Conservation (phyloP, 1,140 invertebrate species). For the Bombus vancouverensis region DNA sequence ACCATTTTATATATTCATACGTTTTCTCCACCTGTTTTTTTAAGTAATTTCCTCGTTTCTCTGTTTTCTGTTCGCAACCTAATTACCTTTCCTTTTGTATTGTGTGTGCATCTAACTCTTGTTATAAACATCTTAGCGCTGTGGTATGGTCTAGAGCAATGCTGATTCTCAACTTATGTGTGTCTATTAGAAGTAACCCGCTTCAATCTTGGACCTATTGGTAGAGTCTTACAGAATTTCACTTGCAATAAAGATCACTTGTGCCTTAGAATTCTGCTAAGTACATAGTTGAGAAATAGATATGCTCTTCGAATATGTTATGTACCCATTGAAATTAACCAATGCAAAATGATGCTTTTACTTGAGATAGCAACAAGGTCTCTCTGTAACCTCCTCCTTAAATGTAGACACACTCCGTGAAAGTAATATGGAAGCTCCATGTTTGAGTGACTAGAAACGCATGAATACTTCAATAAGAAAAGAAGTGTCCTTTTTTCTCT, state of each 20-base stretch:
- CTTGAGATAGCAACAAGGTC: background rate
- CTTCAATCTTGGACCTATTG: background rate
- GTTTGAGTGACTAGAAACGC: constrained; percentile 29
- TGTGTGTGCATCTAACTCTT: constrained; percentile 42
- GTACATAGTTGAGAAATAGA: background rate
- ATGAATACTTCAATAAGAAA: background rate
- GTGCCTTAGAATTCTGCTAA: background rate
- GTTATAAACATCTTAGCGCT: constrained; percentile 37
- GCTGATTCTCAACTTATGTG: constrained; percentile 1
- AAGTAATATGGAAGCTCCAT: constrained; percentile 1
- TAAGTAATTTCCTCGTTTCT: constrained; percentile 30
- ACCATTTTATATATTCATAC: constrained; percentile 17
- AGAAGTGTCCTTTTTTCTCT: background rate
- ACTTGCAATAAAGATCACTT: background rate
- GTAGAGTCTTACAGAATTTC: background rate
- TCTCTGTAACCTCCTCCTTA: background rate
- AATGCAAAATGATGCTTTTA: background rate
- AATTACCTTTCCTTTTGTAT: constrained; percentile 28
- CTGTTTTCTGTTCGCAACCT: constrained; percentile 19
- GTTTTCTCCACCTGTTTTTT: constrained; percentile 31
- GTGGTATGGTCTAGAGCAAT: constrained; percentile 19
- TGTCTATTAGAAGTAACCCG: background rate
- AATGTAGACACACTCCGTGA: background rate
- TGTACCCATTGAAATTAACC: background rate
- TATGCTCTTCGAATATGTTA: background rate